Conservation (phyloP, 2,888 invertebrate genomes). For the Tyria jacobaeae region DNA sequence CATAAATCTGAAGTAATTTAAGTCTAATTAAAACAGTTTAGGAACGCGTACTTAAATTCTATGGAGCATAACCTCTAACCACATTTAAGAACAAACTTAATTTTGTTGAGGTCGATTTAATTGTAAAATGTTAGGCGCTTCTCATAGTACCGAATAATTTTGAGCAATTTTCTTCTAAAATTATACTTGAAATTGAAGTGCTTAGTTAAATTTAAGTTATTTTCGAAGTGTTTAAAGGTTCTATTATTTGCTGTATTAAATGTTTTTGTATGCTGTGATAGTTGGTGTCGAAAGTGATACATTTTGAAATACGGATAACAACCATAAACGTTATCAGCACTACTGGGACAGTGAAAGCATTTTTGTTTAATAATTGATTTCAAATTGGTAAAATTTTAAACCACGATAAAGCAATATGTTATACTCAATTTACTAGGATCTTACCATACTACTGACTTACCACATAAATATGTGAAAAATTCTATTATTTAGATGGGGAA, state of each 20-base stretch:
- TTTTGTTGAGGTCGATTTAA: conserved; percentile 4
- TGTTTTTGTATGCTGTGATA: background rate
- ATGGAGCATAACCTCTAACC: background rate
- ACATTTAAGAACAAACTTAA: conserved; percentile 2
- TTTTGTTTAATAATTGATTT: too few species aligned
- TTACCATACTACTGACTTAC: too few species aligned
- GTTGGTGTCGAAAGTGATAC: background rate
- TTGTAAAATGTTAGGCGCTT: conserved; percentile 7
- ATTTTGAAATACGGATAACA: too few species aligned
- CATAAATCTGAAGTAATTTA: background rate
- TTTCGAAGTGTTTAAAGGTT: too few species aligned
- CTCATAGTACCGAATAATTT: conserved; percentile 11
- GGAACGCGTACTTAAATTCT: background rate
- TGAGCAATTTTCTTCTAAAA: conserved; percentile 11
- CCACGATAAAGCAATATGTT: too few species aligned
- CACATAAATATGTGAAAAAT: too few species aligned
- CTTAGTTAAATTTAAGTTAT: conserved; percentile 9
- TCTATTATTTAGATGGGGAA: too few species aligned
- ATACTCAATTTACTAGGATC: too few species aligned
- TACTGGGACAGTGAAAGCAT: too few species aligned
- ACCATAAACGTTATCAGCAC: too few species aligned
- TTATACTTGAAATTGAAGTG: conserved; percentile 11
- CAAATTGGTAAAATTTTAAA: too few species aligned
- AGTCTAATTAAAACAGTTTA: background rate
- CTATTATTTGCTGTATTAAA: too few species aligned